These are phyloP conservation scores for Phyto melanocephala DNA, from an alignment of 2,888 invertebrate species.

Conservation along the genomic window DNA sequence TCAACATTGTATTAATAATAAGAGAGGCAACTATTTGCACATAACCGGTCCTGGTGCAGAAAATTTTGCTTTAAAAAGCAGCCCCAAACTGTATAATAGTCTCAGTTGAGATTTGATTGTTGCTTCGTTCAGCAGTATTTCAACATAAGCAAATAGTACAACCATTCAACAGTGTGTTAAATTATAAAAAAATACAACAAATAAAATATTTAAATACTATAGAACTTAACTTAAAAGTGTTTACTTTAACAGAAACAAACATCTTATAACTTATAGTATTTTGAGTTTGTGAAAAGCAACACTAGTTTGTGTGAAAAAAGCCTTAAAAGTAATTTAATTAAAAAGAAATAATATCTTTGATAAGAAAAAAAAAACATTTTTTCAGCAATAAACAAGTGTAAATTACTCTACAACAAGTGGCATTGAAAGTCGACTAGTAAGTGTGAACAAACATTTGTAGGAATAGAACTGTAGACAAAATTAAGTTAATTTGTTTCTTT, in stretches of 20 bases:
- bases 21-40: slow-evolving; percentile 2
- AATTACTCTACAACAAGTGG: slow-evolving; percentile 28
- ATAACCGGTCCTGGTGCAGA: slow-evolving; percentile 64
- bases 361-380: neutral
- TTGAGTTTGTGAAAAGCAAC: neutral
- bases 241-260: neutral
- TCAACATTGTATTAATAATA: neutral
- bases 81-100: slow-evolving; percentile 57
- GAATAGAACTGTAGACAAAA: neutral
- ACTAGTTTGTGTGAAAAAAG: neutral
- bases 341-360: neutral
- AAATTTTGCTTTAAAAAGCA: slow-evolving; percentile 66
- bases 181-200: slow-evolving; percentile 11
- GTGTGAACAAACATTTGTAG: slow-evolving; percentile 4
- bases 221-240: slow-evolving; percentile 6
- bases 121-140: slow-evolving; percentile 58
- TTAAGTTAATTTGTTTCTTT: neutral
- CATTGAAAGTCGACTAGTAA: slow-evolving; percentile 44
- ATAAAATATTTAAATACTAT: slow-evolving; percentile 4
- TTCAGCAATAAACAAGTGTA: slow-evolving; percentile 7
- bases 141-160: slow-evolving; percentile 11
- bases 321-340: slow-evolving; percentile 7
- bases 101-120: slow-evolving; percentile 67
- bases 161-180: slow-evolving; percentile 15
- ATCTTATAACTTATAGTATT: neutral